Percentiles rank a stretch among this genome's conserved stretches.
These are phyloP conservation scores for Chouioia cunea DNA, from an alignment of 2,888 invertebrate genomes.

Conservation along the genomic window DNA sequence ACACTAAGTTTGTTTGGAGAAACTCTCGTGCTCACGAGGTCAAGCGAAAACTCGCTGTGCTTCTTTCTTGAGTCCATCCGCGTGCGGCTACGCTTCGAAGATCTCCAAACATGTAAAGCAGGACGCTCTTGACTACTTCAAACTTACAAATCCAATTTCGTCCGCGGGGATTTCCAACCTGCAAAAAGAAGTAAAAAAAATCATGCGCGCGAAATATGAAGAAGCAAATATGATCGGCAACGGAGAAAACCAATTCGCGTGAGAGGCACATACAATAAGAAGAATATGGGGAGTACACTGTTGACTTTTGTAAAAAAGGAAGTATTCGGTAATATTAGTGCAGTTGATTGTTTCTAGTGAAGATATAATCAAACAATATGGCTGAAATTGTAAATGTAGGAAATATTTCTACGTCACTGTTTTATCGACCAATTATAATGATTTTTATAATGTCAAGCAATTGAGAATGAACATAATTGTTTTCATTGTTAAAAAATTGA, in stretches of 20 bases:
- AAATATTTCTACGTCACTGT: no score
- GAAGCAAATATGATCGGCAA: slow-evolving; percentile 31
- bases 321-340: background rate
- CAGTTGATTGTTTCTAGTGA: no score
- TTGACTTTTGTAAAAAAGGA: slow-evolving; percentile 7
- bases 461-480: no score
- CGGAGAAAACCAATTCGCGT: slow-evolving; percentile 31
- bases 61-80: slow-evolving; percentile 29
- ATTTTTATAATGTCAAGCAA: no score
- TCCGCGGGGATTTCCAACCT: slow-evolving; percentile 43
- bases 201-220: slow-evolving; percentile 11
- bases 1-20: no score
- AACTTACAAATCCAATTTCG: slow-evolving; percentile 58
- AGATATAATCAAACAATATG: no score
- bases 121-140: slow-evolving; percentile 36
- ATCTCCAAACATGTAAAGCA: slow-evolving; percentile 45
- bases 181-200: slow-evolving; percentile 2
- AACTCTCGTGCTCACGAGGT: no score
- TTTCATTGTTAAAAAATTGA: no score
- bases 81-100: slow-evolving; percentile 11
- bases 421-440: no score
- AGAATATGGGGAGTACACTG: background rate
- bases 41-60: no score
- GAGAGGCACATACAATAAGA: background rate
- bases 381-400: no score